Conservation (phyloP, 2,797 vertebrate genomes). For the Etheostoma perlongum region DNA sequence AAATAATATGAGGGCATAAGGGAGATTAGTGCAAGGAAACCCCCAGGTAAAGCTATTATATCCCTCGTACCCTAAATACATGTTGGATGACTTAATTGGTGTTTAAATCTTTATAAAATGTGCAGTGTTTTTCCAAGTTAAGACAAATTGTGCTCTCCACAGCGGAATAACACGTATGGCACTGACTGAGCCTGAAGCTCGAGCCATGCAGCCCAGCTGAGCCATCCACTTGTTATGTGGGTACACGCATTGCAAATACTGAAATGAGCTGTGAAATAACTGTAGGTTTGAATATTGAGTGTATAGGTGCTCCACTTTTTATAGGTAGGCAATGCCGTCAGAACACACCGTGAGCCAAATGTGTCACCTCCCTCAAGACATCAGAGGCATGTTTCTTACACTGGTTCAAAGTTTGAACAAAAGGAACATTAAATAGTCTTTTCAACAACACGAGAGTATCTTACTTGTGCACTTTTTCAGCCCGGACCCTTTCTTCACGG, state of each 20-base stretch:
- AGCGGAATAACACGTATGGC: slow-evolving; percentile 52
- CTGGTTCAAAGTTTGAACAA: slow-evolving; percentile 57
- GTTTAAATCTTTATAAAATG: slow-evolving; percentile 55
- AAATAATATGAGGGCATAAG: slow-evolving; percentile 1
- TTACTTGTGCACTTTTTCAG: slow-evolving; percentile 99
- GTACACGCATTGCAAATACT: slow-evolving; percentile 55
- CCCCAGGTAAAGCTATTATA: background rate
- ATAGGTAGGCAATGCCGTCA: slow-evolving; percentile 53
- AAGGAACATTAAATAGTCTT: slow-evolving; percentile 34
- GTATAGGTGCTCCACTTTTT: slow-evolving; percentile 43
- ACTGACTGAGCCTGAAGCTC: slow-evolving; percentile 47
- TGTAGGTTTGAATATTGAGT: slow-evolving; percentile 53
- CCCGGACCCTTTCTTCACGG: slow-evolving; percentile 94
- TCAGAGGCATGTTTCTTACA: slow-evolving; percentile 36
- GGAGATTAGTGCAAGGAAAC: background rate
- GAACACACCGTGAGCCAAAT: slow-evolving; percentile 57
- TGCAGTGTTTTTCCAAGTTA: slow-evolving; percentile 37
- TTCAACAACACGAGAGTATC: slow-evolving; percentile 68
- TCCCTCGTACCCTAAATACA: slow-evolving; percentile 31
- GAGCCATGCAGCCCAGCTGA: slow-evolving; percentile 43
- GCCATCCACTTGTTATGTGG: slow-evolving; percentile 53
- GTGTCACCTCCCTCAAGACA: slow-evolving; percentile 47
- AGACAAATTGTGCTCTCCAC: slow-evolving; percentile 39
- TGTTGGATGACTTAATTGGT: slow-evolving; percentile 38
- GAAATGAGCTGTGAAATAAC: slow-evolving; percentile 56